phyloP scores from a whole-genome alignment of 35 echinoderm and acorn worm genomes.

The Lytechinus variegatus region DNA sequence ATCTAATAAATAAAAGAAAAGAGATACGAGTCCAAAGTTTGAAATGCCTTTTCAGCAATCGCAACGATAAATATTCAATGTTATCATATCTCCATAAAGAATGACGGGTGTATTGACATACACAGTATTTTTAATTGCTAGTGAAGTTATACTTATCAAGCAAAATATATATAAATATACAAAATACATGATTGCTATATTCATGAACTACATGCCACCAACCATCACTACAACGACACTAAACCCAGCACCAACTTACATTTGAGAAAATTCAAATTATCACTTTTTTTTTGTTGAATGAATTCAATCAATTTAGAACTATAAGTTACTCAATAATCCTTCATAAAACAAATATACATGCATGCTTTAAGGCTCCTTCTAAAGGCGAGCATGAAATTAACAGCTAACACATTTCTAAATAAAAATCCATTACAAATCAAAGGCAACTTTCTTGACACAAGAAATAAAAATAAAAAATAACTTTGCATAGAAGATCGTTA shows the following conservation, averaged over 20 bases:
- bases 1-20: neutral
- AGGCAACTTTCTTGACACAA: neutral
- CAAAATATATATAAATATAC: slow-evolving; percentile 47
- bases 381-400: neutral
- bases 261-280: neutral
- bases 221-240: neutral
- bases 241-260: slow-evolving; percentile 22
- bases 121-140: neutral
- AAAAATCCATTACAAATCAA: neutral
- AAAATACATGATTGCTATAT: slow-evolving; percentile 25
- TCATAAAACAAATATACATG: neutral
- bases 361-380: neutral
- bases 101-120: neutral
- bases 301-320: neutral
- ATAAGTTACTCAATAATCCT: neutral
- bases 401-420: neutral
- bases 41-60: neutral
- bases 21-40: neutral
- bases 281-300: neutral
- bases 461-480: neutral
- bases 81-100: neutral
- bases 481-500: neutral
- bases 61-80: neutral
- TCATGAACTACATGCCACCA: neutral
- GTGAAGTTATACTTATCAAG: neutral